Evolutionary conservation across 2,113 vertebrate species (phyloP).

Genomic region (Psephotus haematonotus): DNA sequence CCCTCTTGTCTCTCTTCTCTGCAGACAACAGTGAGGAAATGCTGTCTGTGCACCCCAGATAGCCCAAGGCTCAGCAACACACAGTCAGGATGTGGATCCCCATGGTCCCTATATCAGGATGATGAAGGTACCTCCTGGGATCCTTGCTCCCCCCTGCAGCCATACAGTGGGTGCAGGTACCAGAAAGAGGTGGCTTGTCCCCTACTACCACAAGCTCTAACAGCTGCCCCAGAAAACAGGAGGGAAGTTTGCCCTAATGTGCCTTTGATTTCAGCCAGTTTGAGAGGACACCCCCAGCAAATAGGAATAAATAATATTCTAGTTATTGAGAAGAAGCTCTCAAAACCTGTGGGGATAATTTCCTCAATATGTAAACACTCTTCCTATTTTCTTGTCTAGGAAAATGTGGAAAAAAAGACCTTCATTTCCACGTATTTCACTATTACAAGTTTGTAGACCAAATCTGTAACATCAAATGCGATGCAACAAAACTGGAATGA

Average conservation of each 20-base stretch:
- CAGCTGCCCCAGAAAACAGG: neutral
- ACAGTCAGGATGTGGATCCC: neutral
- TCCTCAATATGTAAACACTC: neutral
- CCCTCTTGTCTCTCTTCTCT: neutral
- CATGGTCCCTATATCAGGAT: neutral
- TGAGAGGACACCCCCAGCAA: neutral
- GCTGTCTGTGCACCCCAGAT: neutral
- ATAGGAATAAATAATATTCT: neutral
- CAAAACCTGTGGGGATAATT: neutral
- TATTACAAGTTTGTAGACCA: neutral
- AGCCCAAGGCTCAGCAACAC: neutral
- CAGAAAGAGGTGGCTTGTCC: neutral
- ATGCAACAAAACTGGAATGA: neutral
- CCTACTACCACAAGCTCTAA: neutral
- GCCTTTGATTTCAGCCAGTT: neutral
- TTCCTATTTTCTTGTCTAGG: neutral
- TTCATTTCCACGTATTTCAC: neutral
- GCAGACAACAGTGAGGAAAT: rapidly evolving
- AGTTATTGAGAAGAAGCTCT: neutral
- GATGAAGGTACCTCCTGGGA: neutral
- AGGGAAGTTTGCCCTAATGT: neutral
- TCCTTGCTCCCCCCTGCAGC: neutral
- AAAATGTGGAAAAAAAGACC: neutral
- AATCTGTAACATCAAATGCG: neutral
- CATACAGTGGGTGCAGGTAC: neutral